Percentiles rank a stretch among this genome's conserved stretches.
Conservation (phyloP, 2,113 vertebrate species). For the Cettia cetti region DNA sequence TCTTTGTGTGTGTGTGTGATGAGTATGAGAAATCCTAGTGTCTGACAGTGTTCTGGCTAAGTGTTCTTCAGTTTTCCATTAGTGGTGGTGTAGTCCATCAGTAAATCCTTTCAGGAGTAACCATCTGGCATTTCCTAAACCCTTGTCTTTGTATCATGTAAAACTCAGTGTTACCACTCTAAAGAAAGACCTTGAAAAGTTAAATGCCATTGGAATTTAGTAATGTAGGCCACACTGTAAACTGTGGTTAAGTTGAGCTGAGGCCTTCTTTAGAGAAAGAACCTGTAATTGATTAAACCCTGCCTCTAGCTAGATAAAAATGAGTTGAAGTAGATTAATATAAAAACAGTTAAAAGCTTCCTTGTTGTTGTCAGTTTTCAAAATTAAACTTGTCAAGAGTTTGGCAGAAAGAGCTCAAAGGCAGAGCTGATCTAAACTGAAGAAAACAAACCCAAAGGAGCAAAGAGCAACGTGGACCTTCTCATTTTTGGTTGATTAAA, state of each 20-base stretch:
- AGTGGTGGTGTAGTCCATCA: not conserved
- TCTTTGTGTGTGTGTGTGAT: not conserved
- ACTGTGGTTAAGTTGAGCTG: constrained; percentile 65
- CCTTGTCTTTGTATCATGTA: constrained; percentile 9
- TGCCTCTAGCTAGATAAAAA: constrained; percentile 64
- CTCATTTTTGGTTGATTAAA: not conserved
- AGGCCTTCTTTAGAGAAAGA: constrained; percentile 60
- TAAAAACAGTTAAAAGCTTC: constrained; percentile 43
- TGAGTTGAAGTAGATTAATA: constrained; percentile 19
- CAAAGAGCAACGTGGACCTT: not conserved
- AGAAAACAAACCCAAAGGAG: constrained; percentile 23
- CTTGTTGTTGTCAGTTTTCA: constrained; percentile 28
- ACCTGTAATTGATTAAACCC: constrained; percentile 66
- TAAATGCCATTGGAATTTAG: constrained; percentile 66
- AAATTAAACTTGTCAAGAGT: constrained; percentile 54
- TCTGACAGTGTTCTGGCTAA: not conserved
- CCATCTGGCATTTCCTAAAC: constrained; percentile 45
- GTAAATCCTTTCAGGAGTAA: constrained; percentile 14
- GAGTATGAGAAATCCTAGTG: not conserved
- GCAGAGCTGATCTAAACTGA: not conserved
- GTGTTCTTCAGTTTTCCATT: constrained; percentile 18
- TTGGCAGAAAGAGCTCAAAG: constrained; percentile 27
- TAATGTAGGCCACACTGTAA: constrained; percentile 69
- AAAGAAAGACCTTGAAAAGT: constrained; percentile 46
- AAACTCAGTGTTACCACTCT: constrained; percentile 36